Conservation (phyloP, 2,113 vertebrate species). For the Lates calcarifer region DNA sequence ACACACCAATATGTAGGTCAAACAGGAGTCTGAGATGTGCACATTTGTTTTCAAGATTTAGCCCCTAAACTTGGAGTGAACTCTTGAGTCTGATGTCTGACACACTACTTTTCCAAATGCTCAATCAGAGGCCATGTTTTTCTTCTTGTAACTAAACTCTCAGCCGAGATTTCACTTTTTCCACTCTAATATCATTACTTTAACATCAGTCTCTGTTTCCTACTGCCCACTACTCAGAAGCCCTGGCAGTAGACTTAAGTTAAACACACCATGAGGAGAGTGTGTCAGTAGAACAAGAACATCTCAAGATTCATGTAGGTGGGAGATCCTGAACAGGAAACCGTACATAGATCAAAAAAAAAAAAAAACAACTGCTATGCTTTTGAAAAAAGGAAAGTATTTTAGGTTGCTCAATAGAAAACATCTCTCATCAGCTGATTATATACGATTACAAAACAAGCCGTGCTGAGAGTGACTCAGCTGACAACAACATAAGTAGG, state of each 20-base stretch:
- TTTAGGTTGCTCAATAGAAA: constrained; percentile 24
- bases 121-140: constrained; percentile 25
- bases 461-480: constrained; percentile 39
- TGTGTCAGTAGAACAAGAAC: constrained; percentile 29
- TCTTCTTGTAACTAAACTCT: background rate
- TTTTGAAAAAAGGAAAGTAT: constrained; percentile 4
- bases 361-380: background rate
- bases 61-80: constrained; percentile 30
- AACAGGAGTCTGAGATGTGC: constrained; percentile 40
- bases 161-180: constrained; percentile 17
- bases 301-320: constrained; percentile 19
- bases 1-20: constrained; percentile 44
- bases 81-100: constrained; percentile 44
- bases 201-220: constrained; percentile 21
- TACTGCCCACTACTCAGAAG: constrained; percentile 20
- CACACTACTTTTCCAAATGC: constrained; percentile 44
- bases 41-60: constrained; percentile 53
- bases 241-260: constrained; percentile 20
- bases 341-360: constrained; percentile 20
- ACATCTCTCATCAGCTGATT: constrained; percentile 59
- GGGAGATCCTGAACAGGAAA: constrained; percentile 42
- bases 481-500: constrained; percentile 54
- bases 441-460: constrained; percentile 39
- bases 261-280: constrained; percentile 40
- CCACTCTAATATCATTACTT: background rate